Evolutionary conservation across 2,797 vertebrate species (phyloP).

Genomic region (Gymnopithys bicolor): DNA sequence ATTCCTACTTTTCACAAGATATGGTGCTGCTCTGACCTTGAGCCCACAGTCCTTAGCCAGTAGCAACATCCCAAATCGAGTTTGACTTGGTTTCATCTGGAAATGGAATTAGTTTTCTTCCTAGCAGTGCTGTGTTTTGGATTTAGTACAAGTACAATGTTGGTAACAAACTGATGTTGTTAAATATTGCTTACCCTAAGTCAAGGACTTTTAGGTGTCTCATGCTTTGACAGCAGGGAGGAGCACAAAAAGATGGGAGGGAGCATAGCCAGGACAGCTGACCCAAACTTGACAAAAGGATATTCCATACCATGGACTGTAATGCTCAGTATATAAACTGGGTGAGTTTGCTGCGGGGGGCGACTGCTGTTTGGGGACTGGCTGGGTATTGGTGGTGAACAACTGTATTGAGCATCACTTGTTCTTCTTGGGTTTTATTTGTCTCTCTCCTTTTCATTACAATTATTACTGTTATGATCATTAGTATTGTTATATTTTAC

Average conservation of each 20-base stretch:
- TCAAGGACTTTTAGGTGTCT: not conserved
- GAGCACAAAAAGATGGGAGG: not conserved
- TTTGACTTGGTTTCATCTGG: not conserved
- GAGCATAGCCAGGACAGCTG: not conserved
- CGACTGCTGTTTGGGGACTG: not conserved
- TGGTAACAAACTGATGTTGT: not conserved
- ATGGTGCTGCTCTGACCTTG: not conserved
- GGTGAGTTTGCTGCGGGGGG: not conserved
- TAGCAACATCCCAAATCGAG: not conserved
- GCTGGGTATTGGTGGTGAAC: not conserved
- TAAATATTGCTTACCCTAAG: not conserved
- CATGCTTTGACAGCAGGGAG: not conserved
- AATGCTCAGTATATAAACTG: not conserved
- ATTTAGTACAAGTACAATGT: not conserved
- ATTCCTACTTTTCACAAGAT: not conserved
- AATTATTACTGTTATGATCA: not conserved
- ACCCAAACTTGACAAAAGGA: not conserved
- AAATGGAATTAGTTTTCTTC: not conserved
- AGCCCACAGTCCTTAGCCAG: not conserved
- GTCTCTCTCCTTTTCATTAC: not conserved
- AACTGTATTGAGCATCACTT: not conserved
- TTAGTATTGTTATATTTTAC: not conserved
- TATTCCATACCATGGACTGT: not conserved
- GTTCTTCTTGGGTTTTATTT: not conserved
- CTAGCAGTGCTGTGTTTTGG: not conserved